Conservation (phyloP, 1,140 invertebrate genomes). For the Drosophila mayri region DNA sequence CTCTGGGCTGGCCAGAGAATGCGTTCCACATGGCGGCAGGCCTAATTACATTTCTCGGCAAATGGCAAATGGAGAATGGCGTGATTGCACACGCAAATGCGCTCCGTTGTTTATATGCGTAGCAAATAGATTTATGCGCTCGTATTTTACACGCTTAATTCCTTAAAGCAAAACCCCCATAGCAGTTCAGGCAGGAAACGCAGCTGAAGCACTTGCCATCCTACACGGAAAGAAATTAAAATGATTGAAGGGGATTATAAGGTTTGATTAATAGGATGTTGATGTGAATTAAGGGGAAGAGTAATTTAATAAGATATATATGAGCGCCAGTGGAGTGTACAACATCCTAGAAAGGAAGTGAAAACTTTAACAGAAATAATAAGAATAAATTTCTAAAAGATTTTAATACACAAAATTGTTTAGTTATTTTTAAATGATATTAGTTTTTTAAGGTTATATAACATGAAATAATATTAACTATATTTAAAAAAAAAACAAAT, state of each 20-base stretch:
- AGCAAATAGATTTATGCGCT: slow-evolving; percentile 79
- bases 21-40: slow-evolving; percentile 78
- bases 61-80: slow-evolving; percentile 66
- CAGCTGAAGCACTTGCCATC: slow-evolving; percentile 51
- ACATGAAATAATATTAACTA: no score
- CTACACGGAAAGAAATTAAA: slow-evolving; percentile 6
- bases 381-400: no score
- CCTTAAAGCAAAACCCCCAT: slow-evolving; percentile 49
- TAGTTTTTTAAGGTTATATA: no score
- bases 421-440: no score
- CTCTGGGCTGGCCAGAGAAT: slow-evolving; percentile 48
- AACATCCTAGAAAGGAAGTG: no score
- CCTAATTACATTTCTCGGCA: slow-evolving; percentile 78
- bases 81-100: slow-evolving; percentile 70
- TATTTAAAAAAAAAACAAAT: no score
- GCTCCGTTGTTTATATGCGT: slow-evolving; percentile 73
- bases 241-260: background rate
- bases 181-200: slow-evolving; percentile 21
- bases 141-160: slow-evolving; percentile 81
- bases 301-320: background rate
- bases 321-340: no score
- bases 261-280: background rate
- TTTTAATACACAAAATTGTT: no score
- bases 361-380: no score
- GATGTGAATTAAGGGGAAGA: background rate